Evolutionary conservation across 1,140 invertebrate genomes (phyloP).

Genomic region (Drosophila fuyamai): DNA sequence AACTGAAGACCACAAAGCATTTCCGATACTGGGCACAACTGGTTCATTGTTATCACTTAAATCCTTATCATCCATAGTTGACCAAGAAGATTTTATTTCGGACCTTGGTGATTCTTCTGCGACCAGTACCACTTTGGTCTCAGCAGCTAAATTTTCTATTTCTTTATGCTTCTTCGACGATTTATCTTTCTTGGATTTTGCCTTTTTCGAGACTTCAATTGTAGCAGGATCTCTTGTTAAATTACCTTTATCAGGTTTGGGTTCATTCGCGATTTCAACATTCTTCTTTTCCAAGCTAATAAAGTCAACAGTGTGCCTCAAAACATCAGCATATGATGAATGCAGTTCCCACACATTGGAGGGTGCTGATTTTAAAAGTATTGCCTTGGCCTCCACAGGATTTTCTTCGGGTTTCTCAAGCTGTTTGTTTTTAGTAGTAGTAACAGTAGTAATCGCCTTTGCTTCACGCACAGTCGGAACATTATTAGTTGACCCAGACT

Average conservation of each 20-base stretch:
- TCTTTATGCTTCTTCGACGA: conserved; percentile 6
- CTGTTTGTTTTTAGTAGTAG: neutral
- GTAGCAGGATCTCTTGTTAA: neutral
- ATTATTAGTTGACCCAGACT: neutral
- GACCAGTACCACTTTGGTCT: neutral
- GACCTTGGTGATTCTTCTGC: neutral
- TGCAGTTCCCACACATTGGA: conserved; percentile 44
- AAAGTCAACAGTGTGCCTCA: conserved; percentile 64
- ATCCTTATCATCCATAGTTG: conserved; percentile 43
- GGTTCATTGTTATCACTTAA: neutral
- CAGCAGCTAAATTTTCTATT: neutral
- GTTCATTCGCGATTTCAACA: conserved; percentile 15
- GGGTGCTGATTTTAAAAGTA: neutral
- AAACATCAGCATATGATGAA: conserved; percentile 73
- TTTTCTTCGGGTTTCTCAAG: neutral
- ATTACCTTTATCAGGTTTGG: neutral
- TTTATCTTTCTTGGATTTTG: conserved; percentile 40
- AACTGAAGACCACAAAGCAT: conserved; percentile 59
- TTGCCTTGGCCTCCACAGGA: neutral
- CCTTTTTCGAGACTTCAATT: conserved; percentile 11
- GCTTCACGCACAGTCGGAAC: conserved; percentile 4
- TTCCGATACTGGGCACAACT: neutral
- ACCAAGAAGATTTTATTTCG: conserved; percentile 29
- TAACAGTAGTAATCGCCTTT: neutral
- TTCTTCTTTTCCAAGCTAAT: conserved; percentile 60